A percentile compares a stretch with the other conserved stretches of the same genome.
These are phyloP conservation scores for Drosophila dunni DNA, from an alignment of 1,140 invertebrate genomes.

Conservation along the genomic window DNA sequence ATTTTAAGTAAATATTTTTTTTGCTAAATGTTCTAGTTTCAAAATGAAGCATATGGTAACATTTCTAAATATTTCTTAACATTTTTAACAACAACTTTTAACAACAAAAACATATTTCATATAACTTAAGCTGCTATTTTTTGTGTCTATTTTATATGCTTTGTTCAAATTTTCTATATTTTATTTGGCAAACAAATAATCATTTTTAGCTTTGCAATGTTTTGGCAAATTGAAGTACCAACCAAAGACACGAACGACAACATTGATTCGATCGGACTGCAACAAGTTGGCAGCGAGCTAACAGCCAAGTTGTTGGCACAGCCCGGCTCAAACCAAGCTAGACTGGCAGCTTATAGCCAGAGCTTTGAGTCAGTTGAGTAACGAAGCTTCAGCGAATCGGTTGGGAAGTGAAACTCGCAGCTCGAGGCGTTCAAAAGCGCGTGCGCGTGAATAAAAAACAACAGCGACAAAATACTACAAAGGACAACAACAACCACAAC, in stretches of 20 bases:
- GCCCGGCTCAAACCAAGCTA: constrained; percentile 26
- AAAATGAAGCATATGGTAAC: too few relatives aligned
- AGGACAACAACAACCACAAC: neutral
- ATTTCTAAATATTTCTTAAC: too few relatives aligned
- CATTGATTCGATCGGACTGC: constrained; percentile 26
- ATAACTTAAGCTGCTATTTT: too few relatives aligned
- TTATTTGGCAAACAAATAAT: constrained; percentile 2
- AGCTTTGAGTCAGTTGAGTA: constrained; percentile 54
- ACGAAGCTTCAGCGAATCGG: constrained; percentile 62
- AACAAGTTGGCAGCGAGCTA: constrained; percentile 64
- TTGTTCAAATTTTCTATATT: neutral
- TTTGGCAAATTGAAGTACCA: constrained; percentile 15
- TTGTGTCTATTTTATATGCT: too few relatives aligned
- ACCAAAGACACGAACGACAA: constrained; percentile 6
- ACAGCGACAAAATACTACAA: neutral
- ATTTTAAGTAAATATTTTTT: too few relatives aligned
- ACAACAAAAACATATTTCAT: too few relatives aligned
- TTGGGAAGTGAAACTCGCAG: constrained; percentile 36
- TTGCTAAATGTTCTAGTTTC: too few relatives aligned
- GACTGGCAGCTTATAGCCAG: constrained; percentile 6
- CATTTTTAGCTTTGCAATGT: neutral
- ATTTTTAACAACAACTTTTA: too few relatives aligned
- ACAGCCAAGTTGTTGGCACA: constrained; percentile 16
- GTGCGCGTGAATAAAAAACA: constrained; percentile 33
- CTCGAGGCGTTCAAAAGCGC: constrained; percentile 11